phyloP scores from a whole-genome alignment of 2,797 vertebrate genomes.

The Octomys mimax region DNA sequence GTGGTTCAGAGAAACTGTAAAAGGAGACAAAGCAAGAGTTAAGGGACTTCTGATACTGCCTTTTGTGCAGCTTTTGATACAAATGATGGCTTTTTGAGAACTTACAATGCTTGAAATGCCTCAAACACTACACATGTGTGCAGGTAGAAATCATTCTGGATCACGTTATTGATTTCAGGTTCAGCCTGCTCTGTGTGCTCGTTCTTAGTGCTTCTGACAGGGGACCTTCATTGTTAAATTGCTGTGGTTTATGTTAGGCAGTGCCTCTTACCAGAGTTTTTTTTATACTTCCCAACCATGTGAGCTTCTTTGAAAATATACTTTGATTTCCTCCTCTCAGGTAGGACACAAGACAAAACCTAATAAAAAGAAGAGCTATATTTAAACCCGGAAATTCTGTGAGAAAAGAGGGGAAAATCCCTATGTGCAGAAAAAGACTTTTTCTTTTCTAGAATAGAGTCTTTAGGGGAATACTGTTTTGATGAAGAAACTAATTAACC shows the following conservation, averaged over 20 bases:
- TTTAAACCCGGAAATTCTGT: conserved; percentile 52
- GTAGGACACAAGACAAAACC: background rate
- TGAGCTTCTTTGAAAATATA: conserved; percentile 5
- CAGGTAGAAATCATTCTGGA: background rate
- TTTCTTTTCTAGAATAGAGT: conserved; percentile 22
- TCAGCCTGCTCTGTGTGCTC: background rate
- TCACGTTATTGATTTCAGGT: background rate
- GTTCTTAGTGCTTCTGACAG: background rate
- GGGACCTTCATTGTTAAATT: background rate
- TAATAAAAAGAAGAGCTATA: conserved; percentile 40
- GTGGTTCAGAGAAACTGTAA: conserved; percentile 34
- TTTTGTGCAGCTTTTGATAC: conserved; percentile 43
- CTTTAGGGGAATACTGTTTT: conserved; percentile 47
- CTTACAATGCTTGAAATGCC: background rate
- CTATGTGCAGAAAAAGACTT: background rate
- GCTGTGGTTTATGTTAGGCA: background rate
- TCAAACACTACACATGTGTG: background rate
- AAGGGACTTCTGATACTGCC: background rate
- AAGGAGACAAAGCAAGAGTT: conserved; percentile 58
- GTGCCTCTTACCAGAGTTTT: background rate
- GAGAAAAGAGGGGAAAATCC: background rate
- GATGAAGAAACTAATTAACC: conserved; percentile 64
- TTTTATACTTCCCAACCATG: background rate
- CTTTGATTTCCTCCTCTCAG: background rate
- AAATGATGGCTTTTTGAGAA: conserved; percentile 25